Conservation (phyloP, 30 jellyfish, hydroid and myxozoan genomes). For the Hydra vulgaris region DNA sequence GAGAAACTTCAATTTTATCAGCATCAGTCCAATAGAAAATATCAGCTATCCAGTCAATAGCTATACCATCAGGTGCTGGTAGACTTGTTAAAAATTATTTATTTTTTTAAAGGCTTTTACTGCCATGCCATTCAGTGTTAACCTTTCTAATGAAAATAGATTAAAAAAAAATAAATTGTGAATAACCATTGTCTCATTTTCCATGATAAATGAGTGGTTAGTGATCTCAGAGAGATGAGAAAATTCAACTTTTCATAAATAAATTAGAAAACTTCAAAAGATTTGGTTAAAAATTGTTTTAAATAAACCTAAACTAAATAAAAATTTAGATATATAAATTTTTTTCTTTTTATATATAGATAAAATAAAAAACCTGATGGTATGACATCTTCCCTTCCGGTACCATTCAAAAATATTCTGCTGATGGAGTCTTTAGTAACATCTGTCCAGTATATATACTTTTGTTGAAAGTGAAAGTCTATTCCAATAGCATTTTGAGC, state of each 20-base stretch:
- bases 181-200: no score
- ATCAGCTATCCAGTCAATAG: conserved; percentile 81
- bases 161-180: no score
- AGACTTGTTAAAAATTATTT: conserved; percentile 35
- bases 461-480: conserved; percentile 46
- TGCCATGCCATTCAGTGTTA: no score
- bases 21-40: conserved; percentile 91
- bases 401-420: conserved; percentile 48
- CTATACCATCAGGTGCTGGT: conserved; percentile 73
- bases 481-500: conserved; percentile 75
- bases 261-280: neutral
- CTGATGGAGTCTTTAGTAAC: conserved; percentile 69
- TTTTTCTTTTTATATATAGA: no score
- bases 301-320: no score
- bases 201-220: no score
- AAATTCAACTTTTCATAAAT: neutral
- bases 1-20: conserved; percentile 67
- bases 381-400: conserved; percentile 42
- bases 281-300: no score
- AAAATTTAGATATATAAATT: no score
- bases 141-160: no score
- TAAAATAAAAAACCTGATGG: conserved; percentile 45
- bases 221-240: no score
- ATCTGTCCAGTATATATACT: conserved; percentile 71
- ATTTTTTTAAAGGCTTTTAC: no score